These are phyloP conservation scores for Clusia tigrina DNA, from an alignment of 2,888 invertebrate genomes.

Conservation along the genomic window DNA sequence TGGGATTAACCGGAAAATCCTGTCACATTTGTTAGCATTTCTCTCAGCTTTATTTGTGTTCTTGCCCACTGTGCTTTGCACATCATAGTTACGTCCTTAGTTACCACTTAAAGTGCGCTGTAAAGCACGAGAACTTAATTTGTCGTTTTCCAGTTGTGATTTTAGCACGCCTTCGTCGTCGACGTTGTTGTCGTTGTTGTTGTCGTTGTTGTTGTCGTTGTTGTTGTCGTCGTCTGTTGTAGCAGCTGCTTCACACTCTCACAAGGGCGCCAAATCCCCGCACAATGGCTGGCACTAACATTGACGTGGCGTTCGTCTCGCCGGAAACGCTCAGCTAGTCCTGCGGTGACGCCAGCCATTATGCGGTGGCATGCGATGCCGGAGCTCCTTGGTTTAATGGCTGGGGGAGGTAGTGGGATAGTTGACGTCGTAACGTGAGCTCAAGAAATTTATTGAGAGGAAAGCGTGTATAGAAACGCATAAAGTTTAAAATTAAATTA, in stretches of 20 bases:
- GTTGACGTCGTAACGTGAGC: slow-evolving; percentile 1
- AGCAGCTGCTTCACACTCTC: too few species aligned
- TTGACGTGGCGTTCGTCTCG: too few species aligned
- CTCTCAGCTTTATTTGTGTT: too few species aligned
- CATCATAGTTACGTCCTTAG: too few species aligned
- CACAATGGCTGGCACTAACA: not conserved
- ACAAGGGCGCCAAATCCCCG: not conserved
- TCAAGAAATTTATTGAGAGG: not conserved
- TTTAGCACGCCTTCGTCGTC: not conserved
- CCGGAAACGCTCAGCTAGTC: not conserved
- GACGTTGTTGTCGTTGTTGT: not conserved
- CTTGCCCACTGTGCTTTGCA: too few species aligned
- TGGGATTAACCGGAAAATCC: too few species aligned
- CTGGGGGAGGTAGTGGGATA: not conserved
- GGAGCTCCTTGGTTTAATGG: not conserved
- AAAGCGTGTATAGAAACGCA: slow-evolving; percentile 7
- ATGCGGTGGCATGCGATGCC: too few species aligned
- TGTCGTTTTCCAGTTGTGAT: slow-evolving; percentile 9
- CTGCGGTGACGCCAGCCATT: not conserved
- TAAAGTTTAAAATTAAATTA: slow-evolving; percentile 21
- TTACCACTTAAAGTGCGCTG: slow-evolving; percentile 17
- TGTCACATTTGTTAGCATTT: too few species aligned
- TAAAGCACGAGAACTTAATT: slow-evolving; percentile 26
- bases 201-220: too few species aligned
- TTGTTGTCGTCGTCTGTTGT: too few species aligned